phyloP scores from a whole-genome alignment of 2,888 invertebrate genomes.

The Agrilus biguttatus region DNA sequence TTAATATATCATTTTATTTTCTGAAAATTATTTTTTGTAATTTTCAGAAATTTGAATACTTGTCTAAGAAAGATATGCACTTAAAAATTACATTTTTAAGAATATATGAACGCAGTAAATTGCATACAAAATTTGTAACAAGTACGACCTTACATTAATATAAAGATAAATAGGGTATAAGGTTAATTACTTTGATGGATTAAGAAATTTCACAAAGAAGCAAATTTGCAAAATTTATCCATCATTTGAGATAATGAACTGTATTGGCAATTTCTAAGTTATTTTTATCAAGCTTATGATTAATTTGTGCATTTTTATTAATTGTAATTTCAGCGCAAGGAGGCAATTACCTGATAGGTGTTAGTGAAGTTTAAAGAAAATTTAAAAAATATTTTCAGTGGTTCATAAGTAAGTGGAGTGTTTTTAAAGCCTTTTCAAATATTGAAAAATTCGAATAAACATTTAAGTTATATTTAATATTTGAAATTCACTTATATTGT shows the following conservation, averaged over 20 bases:
- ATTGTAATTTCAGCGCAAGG: background rate
- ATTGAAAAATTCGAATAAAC: too few relatives aligned
- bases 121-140: too few relatives aligned
- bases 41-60: background rate
- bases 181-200: background rate
- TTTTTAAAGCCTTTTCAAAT: too few relatives aligned
- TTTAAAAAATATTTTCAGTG: too few relatives aligned
- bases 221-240: slow-evolving; percentile 1
- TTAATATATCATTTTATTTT: slow-evolving; percentile 10
- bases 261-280: slow-evolving; percentile 5
- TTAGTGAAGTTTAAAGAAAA: too few relatives aligned
- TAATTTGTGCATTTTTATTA: slow-evolving; percentile 24
- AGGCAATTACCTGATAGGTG: too few relatives aligned
- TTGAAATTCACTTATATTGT: too few relatives aligned
- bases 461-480: too few relatives aligned
- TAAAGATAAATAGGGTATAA: slow-evolving; percentile 6
- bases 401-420: too few relatives aligned
- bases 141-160: background rate
- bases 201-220: too few relatives aligned
- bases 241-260: slow-evolving; percentile 5
- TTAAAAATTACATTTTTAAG: background rate
- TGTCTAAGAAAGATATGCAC: background rate
- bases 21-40: slow-evolving; percentile 5
- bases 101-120: too few relatives aligned
- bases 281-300: slow-evolving; percentile 21